Base-by-base conservation (phyloP, 2,797 vertebrate genomes). In the Melanotaenia trifasciata region DNA sequence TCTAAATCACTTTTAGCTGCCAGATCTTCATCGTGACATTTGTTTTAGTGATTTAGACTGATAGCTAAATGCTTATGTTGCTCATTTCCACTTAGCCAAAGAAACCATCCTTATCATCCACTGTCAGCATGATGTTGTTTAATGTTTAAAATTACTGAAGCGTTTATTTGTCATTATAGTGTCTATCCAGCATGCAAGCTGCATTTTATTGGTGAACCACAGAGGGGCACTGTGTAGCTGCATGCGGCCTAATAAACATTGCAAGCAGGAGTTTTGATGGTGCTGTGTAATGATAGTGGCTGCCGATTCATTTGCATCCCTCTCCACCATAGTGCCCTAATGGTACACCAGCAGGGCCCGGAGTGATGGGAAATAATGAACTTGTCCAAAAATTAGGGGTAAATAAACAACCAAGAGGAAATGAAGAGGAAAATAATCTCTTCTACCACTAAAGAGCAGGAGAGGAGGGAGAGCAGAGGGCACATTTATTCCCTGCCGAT, bases 341-440 rank as follows among this genome's bases (percentile, higher is more conserved):
- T 93, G 90, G 93, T 89, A 92, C 86, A 84, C 73, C 84, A 83
- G 79, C 76, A 47, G 85, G 75, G 81, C 87, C 79, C 38, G 10
- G 58, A 76, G 87, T 26, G 70, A 64, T 72, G 66, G 84, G 76
- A 88, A 87, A 90, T 88, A 86, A 89, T 83, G 81, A 82, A 81
- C 90, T 92, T 88, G 83, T 91, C 90, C 85, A 71, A 86, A 92
- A 93, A 92, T 88, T 90, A 90, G 83, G 82, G 85, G 86, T 90
- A 92, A 93, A 91, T 92, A 93, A 92, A 92, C 90, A 91, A 85
- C 75, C 72, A 67, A 22, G 75, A 89, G 80, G 80, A 90, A 92
- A 90, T 89, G 86, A 90, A 85, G 81, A 91, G 83, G 84, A 91
- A 92, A 91, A 91, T 86, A 87, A 93, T 92, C 80, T 82, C 81